These are phyloP conservation scores for Probosciger aterrimus DNA, from an alignment of 2,113 vertebrate genomes.

Conservation along the genomic window DNA sequence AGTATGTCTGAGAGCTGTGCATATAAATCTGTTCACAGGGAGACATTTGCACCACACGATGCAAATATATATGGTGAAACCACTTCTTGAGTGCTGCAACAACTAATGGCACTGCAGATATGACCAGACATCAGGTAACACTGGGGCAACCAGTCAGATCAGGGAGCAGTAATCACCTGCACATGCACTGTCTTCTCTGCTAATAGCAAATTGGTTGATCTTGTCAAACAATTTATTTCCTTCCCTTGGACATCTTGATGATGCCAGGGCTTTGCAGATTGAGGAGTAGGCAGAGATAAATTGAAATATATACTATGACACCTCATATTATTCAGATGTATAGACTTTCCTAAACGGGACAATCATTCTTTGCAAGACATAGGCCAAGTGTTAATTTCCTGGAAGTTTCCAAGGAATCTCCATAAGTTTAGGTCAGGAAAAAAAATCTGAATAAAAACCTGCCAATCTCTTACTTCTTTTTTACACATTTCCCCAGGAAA, in stretches of 20 bases:
- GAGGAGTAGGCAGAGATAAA: neutral
- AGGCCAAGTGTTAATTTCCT: neutral
- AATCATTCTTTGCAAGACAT: neutral
- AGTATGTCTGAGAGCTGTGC: neutral
- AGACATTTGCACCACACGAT: neutral
- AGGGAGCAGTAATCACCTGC: neutral
- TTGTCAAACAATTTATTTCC: neutral
- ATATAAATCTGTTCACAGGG: neutral
- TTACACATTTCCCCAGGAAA: neutral
- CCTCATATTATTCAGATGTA: neutral
- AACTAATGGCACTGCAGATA: neutral
- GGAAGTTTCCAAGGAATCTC: neutral
- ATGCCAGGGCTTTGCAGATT: neutral
- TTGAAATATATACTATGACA: neutral
- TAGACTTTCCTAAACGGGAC: neutral
- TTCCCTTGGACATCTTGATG: neutral
- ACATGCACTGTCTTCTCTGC: neutral
- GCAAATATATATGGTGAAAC: neutral
- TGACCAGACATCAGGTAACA: neutral
- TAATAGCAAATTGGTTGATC: neutral
- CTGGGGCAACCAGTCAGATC: neutral
- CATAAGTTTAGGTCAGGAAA: neutral
- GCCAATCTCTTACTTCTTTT: neutral
- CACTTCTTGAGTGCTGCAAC: neutral
- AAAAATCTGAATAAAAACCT: neutral